Evolutionary conservation across 2,888 invertebrate species (phyloP).

Genomic region (Trachelus stipa): DNA sequence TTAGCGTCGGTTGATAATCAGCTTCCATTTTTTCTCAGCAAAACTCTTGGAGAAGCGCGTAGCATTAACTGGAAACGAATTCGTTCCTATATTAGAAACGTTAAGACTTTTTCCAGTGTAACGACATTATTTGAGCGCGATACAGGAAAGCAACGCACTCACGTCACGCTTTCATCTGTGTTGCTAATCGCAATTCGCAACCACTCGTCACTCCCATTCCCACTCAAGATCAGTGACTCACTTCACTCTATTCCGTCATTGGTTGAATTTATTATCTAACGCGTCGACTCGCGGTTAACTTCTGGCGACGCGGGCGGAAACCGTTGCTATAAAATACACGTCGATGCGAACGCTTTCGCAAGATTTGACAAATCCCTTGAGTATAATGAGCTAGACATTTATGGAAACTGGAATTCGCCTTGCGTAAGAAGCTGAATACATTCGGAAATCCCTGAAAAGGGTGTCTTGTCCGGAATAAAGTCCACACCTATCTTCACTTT

Average conservation of each 20-base stretch:
- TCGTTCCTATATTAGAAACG: slow-evolving; percentile 1
- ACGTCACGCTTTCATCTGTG: slow-evolving; percentile 56
- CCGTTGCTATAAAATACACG: background rate
- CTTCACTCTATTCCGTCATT: slow-evolving; percentile 1
- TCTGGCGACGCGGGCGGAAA: background rate
- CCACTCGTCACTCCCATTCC: slow-evolving; percentile 15
- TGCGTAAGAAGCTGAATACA: background rate
- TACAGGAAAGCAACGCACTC: slow-evolving; percentile 30
- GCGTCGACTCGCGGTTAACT: background rate
- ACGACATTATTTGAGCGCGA: slow-evolving; percentile 33
- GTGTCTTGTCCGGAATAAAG: background rate
- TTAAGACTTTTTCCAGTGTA: slow-evolving; percentile 25
- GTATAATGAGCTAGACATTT: background rate
- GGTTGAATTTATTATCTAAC: background rate
- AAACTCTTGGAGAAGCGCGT: background rate
- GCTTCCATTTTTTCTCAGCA: slow-evolving; percentile 58
- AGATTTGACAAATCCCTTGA: background rate
- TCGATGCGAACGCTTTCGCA: background rate
- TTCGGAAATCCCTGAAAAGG: background rate
- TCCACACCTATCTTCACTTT: background rate
- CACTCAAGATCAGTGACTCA: background rate
- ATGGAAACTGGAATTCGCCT: background rate
- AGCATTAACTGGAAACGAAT: background rate
- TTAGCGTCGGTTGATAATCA: slow-evolving; percentile 63
- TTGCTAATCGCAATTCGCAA: slow-evolving; percentile 20